phyloP scores from a whole-genome alignment of 2,113 vertebrate genomes.

The Archilochus colubris region DNA sequence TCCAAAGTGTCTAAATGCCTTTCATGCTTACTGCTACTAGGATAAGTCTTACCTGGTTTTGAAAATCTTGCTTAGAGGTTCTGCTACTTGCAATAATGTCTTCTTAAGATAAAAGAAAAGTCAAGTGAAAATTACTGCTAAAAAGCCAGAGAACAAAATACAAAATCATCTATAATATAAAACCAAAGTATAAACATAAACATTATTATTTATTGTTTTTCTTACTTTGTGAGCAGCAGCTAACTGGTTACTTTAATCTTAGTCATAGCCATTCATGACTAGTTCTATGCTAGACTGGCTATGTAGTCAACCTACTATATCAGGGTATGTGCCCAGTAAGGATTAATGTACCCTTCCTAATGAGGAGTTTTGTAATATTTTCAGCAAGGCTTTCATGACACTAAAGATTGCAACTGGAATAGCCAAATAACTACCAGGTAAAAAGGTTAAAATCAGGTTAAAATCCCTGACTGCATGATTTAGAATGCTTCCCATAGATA shows the following conservation, averaged over 20 bases:
- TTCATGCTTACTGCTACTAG: neutral
- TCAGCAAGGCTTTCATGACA: neutral
- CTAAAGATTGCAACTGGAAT: neutral
- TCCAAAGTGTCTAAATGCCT: neutral
- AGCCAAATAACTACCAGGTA: neutral
- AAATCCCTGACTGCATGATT: neutral
- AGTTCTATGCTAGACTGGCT: neutral
- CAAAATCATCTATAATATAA: neutral
- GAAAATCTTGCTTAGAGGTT: neutral
- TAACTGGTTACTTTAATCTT: neutral
- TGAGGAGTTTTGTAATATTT: neutral
- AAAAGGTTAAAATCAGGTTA: neutral
- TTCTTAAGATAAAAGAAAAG: neutral
- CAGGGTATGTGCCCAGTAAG: neutral
- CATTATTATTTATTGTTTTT: neutral
- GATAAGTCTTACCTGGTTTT: neutral
- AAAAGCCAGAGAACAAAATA: neutral
- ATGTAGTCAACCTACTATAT: neutral
- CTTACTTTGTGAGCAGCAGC: neutral
- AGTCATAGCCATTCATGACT: neutral
- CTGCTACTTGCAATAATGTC: neutral
- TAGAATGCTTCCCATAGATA: neutral
- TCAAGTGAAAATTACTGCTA: neutral
- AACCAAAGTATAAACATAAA: neutral
- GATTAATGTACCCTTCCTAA: neutral